Conservation (phyloP, 2,888 invertebrate species). For the Fragum fragum region DNA sequence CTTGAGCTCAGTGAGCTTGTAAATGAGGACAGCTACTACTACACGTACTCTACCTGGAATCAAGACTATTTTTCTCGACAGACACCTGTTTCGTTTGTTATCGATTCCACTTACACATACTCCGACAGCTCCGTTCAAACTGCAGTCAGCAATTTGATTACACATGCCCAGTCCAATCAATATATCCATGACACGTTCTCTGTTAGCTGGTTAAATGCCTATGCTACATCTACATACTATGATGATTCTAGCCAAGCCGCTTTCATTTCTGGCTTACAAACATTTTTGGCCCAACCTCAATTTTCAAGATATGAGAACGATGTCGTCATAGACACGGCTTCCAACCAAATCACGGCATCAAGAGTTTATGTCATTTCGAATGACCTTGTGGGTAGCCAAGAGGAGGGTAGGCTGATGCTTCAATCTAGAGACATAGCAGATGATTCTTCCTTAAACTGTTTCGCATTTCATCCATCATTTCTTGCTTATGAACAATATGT, state of each 20-base stretch:
- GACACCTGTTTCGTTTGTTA: slow-evolving; percentile 48
- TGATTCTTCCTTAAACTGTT: slow-evolving; percentile 64
- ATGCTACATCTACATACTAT: slow-evolving; percentile 16
- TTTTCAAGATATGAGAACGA: slow-evolving; percentile 66
- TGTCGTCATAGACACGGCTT: slow-evolving; percentile 60
- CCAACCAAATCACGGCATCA: slow-evolving; percentile 89
- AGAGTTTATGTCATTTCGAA: slow-evolving; percentile 95
- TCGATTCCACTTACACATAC: slow-evolving; percentile 40
- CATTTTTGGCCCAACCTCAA: slow-evolving; percentile 32
- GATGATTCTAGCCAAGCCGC: slow-evolving; percentile 15
- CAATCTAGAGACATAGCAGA: slow-evolving; percentile 72
- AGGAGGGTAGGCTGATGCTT: slow-evolving; percentile 76
- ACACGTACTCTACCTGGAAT: slow-evolving; percentile 51
- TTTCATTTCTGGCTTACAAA: slow-evolving; percentile 33
- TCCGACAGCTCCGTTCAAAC: slow-evolving; percentile 28
- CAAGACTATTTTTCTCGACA: slow-evolving; percentile 35
- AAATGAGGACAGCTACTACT: slow-evolving; percentile 55
- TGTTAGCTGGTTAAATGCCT: slow-evolving; percentile 31
- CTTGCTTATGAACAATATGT: slow-evolving; percentile 81
- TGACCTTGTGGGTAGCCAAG: slow-evolving; percentile 93
- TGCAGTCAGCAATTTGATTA: slow-evolving; percentile 29
- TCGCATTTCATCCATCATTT: slow-evolving; percentile 74
- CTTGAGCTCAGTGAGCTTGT: slow-evolving; percentile 50
- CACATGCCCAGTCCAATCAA: slow-evolving; percentile 16
- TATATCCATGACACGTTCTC: slow-evolving; percentile 30